Evolutionary conservation across 2,888 invertebrate species (phyloP), one percentile per base, ranked within the genome.

Genomic region (Andrena haemorrhoa): DNA sequence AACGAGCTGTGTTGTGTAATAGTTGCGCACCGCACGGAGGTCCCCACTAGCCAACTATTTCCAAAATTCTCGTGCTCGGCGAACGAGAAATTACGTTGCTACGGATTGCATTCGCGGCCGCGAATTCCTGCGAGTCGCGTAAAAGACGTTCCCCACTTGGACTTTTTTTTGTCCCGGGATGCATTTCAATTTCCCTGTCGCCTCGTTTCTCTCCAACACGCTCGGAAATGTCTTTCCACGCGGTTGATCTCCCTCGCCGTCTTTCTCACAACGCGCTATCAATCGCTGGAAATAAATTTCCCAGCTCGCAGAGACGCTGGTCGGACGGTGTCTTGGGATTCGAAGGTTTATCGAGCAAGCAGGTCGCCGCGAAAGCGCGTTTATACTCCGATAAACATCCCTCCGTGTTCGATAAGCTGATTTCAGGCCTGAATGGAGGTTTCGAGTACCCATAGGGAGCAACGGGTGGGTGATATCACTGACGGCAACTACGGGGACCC

Each of bases 11-110:
- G 60, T 33, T 68, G 68, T 16, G 69, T 23, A 33, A 56, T 20
- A 31, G 26, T 26, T 26, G 56, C 26, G 10, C 53, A 4, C 53
- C 20, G 51, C 51, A 41, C 1, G 4, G 41, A 51, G 20, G 10
- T 56, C 7, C 23, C 3, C 3, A 0, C 1, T 2, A 8, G 56
- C 16, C 20, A 56, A 71, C 70, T 51, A 65, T 77, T 60, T 72
- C 60, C 65, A 65, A 77, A 73, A 77, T 73, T 72, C 29, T 41
- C 29, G 65, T n/a, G 20, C 16, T 20, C 12, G 0, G 58, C 66
- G 8, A 51, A 61, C 47, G 64, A 65, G 71, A 71, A 49, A 35
- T 72, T 72, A 29, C 49, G 12, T 1, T 16, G 16, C 20, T 35
- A 16, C 7, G 3, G 65, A 60, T 65, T 60, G 31, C 2, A 16